These are phyloP conservation scores for Branchipolynoe longqiensis DNA, from an alignment of 2,888 invertebrate species.

Conservation along the genomic window DNA sequence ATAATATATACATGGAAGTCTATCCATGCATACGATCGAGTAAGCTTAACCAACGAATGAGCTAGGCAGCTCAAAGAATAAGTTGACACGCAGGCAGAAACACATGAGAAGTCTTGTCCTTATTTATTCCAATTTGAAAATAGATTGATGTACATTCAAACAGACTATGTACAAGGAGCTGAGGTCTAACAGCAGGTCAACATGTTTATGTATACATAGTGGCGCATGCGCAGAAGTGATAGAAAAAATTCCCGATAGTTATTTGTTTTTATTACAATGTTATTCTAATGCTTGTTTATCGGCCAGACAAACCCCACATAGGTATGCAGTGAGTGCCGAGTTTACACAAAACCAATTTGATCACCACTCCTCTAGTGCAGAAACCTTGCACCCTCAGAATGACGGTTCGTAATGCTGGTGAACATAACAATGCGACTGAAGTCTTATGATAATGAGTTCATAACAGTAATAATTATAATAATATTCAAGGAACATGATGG, in stretches of 20 bases:
- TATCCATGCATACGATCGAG: too few species aligned
- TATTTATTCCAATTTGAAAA: conserved; percentile 57
- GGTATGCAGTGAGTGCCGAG: neutral
- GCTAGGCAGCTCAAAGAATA: too few species aligned
- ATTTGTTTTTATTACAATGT: too few species aligned
- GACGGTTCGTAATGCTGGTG: neutral
- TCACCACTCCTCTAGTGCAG: neutral
- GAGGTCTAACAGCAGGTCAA: conserved; percentile 48
- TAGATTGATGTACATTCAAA: conserved; percentile 56
- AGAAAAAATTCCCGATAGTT: conserved; percentile 40
- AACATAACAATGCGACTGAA: neutral
- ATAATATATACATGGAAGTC: too few species aligned
- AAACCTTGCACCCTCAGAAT: neutral
- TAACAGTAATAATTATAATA: neutral
- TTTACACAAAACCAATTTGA: too few species aligned
- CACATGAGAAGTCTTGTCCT: conserved; percentile 36
- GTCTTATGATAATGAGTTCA: neutral
- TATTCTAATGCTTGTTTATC: neutral
- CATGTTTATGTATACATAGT: neutral
- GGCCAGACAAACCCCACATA: neutral
- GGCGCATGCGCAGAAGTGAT: conserved; percentile 29
- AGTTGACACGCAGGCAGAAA: conserved; percentile 8
- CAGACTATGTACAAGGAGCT: conserved; percentile 49
- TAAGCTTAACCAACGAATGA: too few species aligned
- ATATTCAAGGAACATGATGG: neutral